Base-by-base conservation (phyloP, 2,888 invertebrate species). In the Myathropa florea region DNA sequence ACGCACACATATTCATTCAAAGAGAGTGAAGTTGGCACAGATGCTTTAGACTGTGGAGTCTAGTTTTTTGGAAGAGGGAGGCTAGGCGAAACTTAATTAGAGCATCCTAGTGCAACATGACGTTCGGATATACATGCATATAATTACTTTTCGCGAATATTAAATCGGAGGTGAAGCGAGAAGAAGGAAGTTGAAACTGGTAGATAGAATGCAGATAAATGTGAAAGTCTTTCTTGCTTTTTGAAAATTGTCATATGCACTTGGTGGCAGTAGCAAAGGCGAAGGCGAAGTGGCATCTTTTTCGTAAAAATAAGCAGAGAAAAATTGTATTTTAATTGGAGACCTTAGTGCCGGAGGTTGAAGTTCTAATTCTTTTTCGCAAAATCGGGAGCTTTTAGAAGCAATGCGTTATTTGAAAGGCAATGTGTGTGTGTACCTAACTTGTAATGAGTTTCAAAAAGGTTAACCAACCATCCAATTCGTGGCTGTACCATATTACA, bases 61-160 rank as follows among this genome's bases (percentile, higher is more conserved):
- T 1, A 18, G 39, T 70, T 70, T 77, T 77, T 70, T 36, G 36
- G 33, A 18, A 18, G 18, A 18, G 46, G 46, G 46, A n/a, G 46
- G 18, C 2, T 7, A 46, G 46, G 18, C 46, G 55, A 72, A 71
- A 72, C 76, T 70, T 67, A 77, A 83, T 76, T 77, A 76, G 76
- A 77, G 67, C 63, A 67, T 76, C 72, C 63, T 36, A 14, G 36
- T 67, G 65, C 83, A 83, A 79, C 81, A 76, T 84, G 84, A 76
- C 65, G 76, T 39, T 14, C 67, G 67, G 61, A 59, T 76, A 61
- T 61, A 67, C 80, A 76, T 72, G 24, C 24, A 26, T 57, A 57
- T 76, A 85, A 81, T 81, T 85, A 81, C 71, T 85, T 84, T 85
- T 39, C 71, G 63, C 68, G 71, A 85, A 77, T 77, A 81, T 77